phyloP scores from a whole-genome alignment of 2,797 vertebrate species.

The Nannoperca obscura region DNA sequence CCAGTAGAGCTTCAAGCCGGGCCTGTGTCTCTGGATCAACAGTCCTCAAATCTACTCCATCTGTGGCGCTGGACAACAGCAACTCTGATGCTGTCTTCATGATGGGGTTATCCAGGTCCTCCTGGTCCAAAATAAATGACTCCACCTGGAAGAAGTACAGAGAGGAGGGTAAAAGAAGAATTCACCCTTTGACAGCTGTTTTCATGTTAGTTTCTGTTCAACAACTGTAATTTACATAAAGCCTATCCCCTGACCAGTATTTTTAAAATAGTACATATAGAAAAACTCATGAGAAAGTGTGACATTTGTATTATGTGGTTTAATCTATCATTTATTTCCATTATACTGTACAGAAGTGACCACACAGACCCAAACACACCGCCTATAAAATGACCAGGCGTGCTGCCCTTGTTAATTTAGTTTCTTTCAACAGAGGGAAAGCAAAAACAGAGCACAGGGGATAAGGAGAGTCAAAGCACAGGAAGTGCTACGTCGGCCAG shows the following conservation, averaged over 20 bases:
- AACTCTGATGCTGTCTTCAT: conserved; percentile 99
- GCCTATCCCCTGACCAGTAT: neutral
- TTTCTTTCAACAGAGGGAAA: conserved; percentile 47
- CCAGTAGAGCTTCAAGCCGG: conserved; percentile 96
- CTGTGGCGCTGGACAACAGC: conserved; percentile 95
- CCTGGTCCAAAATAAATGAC: conserved; percentile 99
- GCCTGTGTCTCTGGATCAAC: conserved; percentile 99
- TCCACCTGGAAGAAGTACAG: conserved; percentile 88
- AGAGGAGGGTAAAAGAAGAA: conserved; percentile 1
- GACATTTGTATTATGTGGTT: neutral
- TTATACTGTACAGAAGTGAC: conserved; percentile 15
- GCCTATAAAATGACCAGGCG: conserved; percentile 52
- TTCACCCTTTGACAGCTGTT: neutral
- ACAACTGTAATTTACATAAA: neutral
- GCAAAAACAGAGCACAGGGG: conserved; percentile 36
- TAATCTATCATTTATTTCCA: conserved; percentile 17
- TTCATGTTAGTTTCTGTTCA: conserved; percentile 22
- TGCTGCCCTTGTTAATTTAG: conserved; percentile 61
- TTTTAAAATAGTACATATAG: neutral
- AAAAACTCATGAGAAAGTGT: neutral
- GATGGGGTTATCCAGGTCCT: conserved; percentile 99
- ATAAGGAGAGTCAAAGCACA: conserved; percentile 44
- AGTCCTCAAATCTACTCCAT: conserved; percentile 96
- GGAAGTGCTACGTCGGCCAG: conserved; percentile 28
- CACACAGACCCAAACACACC: neutral